phyloP scores from a whole-genome alignment of 2,113 vertebrate genomes.

The Dipodomys spectabilis region DNA sequence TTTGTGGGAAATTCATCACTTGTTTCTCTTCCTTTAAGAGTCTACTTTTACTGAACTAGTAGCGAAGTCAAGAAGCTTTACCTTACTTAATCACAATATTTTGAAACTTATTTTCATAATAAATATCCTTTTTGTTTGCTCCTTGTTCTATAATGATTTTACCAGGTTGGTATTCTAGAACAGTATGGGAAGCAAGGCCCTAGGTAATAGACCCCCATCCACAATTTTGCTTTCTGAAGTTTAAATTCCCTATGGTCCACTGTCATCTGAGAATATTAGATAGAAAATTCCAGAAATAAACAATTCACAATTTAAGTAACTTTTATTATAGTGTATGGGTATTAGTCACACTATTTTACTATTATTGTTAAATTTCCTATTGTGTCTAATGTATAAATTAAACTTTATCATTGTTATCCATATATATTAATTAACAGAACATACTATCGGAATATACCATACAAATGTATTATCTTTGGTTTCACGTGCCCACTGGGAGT shows the following conservation, averaged over 20 bases:
- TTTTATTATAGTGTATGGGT: constrained; percentile 34
- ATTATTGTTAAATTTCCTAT: not conserved
- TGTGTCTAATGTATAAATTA: constrained; percentile 13
- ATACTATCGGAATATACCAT: not conserved
- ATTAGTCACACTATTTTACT: not conserved
- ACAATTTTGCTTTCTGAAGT: not conserved
- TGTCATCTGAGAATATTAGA: not conserved
- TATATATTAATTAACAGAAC: not conserved
- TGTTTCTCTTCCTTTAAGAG: rapidly evolving
- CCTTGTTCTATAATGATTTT: not conserved
- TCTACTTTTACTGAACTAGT: not conserved
- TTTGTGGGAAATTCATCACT: not conserved
- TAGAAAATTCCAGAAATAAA: not conserved
- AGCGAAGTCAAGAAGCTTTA: not conserved
- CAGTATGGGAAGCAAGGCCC: not conserved
- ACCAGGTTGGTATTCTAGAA: not conserved
- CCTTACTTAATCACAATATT: not conserved
- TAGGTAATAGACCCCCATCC: not conserved
- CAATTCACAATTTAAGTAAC: not conserved
- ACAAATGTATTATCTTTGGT: not conserved
- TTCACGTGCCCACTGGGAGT: not conserved
- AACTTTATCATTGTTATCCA: not conserved
- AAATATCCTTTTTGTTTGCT: not conserved
- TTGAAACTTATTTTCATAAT: not conserved
- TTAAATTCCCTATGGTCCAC: not conserved